Percentiles rank a stretch among this genome's conserved stretches.
These are phyloP conservation scores for Danionella cerebrum DNA, from an alignment of 2,113 vertebrate genomes.

Conservation along the genomic window DNA sequence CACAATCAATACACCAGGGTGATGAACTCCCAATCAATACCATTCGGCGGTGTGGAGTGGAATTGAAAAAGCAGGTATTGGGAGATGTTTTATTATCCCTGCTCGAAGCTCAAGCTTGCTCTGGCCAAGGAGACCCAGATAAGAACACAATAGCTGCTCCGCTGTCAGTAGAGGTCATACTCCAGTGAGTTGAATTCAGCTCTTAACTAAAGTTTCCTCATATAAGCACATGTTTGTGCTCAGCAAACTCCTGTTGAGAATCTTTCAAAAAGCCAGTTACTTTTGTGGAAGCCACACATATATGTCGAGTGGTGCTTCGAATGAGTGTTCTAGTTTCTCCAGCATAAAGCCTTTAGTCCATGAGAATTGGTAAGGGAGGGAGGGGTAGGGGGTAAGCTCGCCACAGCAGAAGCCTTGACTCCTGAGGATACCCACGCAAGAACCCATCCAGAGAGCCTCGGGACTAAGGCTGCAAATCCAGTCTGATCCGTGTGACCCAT, in stretches of 20 bases:
- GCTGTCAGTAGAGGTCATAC: conserved; percentile 42
- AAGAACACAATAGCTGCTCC: conserved; percentile 35
- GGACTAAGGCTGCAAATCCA: conserved; percentile 37
- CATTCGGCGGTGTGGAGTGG: conserved; percentile 31
- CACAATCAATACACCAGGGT: conserved; percentile 39
- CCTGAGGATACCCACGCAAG: conserved; percentile 24
- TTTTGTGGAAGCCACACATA: conserved; percentile 17
- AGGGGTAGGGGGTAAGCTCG: conserved; percentile 13
- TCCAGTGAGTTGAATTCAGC: conserved; percentile 34
- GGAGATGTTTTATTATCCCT: conserved; percentile 31
- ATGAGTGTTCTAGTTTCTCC: conserved; percentile 29
- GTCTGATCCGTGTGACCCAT: conserved; percentile 41
- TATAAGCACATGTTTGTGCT: conserved; percentile 21
- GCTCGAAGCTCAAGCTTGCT: conserved; percentile 32
- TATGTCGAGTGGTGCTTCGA: conserved; percentile 31
- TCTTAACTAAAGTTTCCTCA: conserved; percentile 34
- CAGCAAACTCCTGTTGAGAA: conserved; percentile 30
- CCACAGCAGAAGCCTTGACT: conserved; percentile 26
- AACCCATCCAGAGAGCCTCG: conserved; percentile 31
- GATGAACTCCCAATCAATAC: conserved; percentile 43
- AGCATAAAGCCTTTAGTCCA: conserved; percentile 29
- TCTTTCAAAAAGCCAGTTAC: conserved; percentile 19
- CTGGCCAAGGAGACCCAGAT: conserved; percentile 35
- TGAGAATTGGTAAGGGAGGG: conserved; percentile 4
- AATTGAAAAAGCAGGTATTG: conserved; percentile 43